A percentile compares a stretch with the other conserved stretches of the same genome.
Evolutionary conservation across 35 echinoderm and acorn worm species (phyloP).

Genomic region (Chiridota heheva): DNA sequence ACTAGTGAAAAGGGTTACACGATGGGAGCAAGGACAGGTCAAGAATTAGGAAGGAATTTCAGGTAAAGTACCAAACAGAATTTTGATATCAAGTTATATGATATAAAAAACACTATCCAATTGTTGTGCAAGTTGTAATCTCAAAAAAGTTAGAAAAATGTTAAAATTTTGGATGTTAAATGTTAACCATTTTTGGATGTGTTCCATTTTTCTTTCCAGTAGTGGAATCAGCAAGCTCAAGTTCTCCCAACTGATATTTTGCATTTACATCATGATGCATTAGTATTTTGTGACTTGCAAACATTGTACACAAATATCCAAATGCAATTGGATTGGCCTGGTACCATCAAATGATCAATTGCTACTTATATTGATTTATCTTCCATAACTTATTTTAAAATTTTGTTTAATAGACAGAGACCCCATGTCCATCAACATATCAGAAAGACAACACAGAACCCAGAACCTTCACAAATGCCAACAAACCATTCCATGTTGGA

Average conservation of each 20-base stretch:
- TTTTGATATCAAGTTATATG: not conserved
- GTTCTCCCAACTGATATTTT: too few relatives aligned
- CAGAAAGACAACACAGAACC: constrained; percentile 68
- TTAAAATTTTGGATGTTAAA: too few relatives aligned
- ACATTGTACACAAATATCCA: too few relatives aligned
- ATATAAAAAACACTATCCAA: too few relatives aligned
- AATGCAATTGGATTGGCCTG: not conserved
- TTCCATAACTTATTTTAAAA: too few relatives aligned
- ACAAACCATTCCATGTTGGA: constrained; percentile 89
- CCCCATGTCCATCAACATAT: constrained; percentile 88
- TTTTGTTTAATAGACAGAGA: constrained; percentile 65
- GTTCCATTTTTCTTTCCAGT: too few relatives aligned
- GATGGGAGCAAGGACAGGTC: constrained; percentile 89
- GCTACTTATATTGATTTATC: not conserved
- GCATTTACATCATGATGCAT: too few relatives aligned
- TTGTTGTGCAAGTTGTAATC: too few relatives aligned
- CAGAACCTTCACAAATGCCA: constrained; percentile 65
- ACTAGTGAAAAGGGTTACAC: constrained; percentile 92
- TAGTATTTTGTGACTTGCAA: too few relatives aligned
- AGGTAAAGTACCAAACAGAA: constrained; percentile 51
- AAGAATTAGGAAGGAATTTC: constrained; percentile 86
- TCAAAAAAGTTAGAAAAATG: too few relatives aligned
- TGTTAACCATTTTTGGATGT: too few relatives aligned
- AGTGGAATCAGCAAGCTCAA: too few relatives aligned
- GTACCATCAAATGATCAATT: not conserved